Percentiles rank a stretch among this genome's conserved stretches.
phyloP scores from a whole-genome alignment of 2,797 vertebrate species.

The Rachycentron canadum region DNA sequence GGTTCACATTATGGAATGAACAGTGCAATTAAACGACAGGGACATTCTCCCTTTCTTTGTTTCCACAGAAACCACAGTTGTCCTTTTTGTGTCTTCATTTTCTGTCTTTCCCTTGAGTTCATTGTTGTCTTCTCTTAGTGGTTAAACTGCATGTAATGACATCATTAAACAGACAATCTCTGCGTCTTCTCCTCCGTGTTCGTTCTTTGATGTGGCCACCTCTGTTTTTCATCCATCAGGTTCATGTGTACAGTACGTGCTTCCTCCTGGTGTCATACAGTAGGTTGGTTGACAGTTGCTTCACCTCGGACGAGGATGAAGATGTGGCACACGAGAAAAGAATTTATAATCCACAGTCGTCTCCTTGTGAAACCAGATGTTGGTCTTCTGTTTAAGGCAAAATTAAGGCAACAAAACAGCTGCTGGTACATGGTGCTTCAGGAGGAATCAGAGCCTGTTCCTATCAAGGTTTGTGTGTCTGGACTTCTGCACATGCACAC shows the following conservation, averaged over 20 bases:
- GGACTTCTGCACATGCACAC: constrained; percentile 29
- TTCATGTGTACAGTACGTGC: not conserved
- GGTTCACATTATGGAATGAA: constrained; percentile 90
- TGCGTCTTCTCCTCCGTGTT: not conserved
- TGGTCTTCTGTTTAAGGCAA: constrained; percentile 66
- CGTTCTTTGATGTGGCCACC: constrained; percentile 32
- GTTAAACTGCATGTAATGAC: constrained; percentile 74
- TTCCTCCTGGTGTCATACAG: constrained; percentile 33
- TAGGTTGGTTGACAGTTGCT: constrained; percentile 35
- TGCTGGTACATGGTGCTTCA: constrained; percentile 69
- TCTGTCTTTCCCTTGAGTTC: constrained; percentile 43
- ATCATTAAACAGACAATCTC: constrained; percentile 53
- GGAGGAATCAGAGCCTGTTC: constrained; percentile 52
- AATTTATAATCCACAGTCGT: constrained; percentile 35
- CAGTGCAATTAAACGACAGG: constrained; percentile 85
- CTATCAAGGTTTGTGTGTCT: constrained; percentile 39
- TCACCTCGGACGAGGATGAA: constrained; percentile 21
- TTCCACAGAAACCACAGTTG: constrained; percentile 73
- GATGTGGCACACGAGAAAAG: constrained; percentile 41
- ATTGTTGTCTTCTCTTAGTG: constrained; percentile 75
- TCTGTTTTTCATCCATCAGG: constrained; percentile 32
- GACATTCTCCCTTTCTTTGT: constrained; percentile 69
- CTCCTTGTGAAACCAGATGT: constrained; percentile 46
- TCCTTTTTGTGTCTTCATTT: constrained; percentile 73
- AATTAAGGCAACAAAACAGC: constrained; percentile 66